A percentile compares a stretch with the other conserved stretches of the same genome.
Evolutionary conservation across 2,113 vertebrate genomes (phyloP).

Genomic region (Embiotoca jacksoni): DNA sequence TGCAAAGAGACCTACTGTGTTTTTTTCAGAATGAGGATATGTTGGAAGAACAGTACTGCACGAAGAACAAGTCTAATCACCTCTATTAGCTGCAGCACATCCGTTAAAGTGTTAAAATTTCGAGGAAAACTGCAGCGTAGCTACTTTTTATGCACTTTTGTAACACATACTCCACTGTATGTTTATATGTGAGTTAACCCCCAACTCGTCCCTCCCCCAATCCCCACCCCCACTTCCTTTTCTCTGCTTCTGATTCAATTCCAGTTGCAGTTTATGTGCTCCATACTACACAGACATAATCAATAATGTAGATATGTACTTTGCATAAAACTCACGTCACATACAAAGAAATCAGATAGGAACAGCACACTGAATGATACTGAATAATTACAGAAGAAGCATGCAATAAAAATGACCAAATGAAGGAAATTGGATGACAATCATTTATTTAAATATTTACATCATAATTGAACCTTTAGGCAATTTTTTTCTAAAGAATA

Average conservation of each 20-base stretch:
- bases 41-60: not conserved
- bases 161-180: not conserved
- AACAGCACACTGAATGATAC: not conserved
- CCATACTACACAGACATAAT: not conserved
- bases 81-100: slow-evolving; percentile 28
- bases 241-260: no score
- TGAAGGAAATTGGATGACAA: no score
- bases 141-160: slow-evolving; percentile 10
- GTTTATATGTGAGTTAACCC: not conserved
- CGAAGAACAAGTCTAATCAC: not conserved
- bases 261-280: not conserved
- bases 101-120: slow-evolving; percentile 19
- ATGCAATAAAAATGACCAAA: no score
- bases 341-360: not conserved
- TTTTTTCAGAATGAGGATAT: no score
- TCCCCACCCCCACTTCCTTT: no score
- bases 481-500: not conserved
- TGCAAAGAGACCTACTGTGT: no score
- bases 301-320: no score
- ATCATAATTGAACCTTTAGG: not conserved
- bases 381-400: no score
- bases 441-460: not conserved
- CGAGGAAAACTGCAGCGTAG: not conserved
- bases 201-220: no score
- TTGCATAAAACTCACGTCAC: no score